Evolutionary conservation across 2,113 vertebrate genomes (phyloP), one percentile per base, ranked within the genome.

Genomic region (Epinephelus cyanopodus): DNA sequence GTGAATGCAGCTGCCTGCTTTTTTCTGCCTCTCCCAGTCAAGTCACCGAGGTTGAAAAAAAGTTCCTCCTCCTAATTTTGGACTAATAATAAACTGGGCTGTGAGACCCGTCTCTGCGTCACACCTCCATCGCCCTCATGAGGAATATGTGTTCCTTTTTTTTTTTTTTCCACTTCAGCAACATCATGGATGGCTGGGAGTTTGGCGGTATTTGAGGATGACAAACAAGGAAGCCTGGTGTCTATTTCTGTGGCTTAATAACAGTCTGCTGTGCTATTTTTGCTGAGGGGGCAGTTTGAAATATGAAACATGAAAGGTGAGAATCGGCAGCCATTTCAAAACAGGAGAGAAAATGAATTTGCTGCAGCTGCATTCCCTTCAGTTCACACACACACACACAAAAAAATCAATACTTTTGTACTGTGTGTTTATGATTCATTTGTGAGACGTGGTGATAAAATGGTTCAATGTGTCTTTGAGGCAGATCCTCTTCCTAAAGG

Each of bases 11-110:
- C 52, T 12, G 29, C 60, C 47, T 69, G 78, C 75, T 87, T 83
- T 74, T 75, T 75, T 50, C 63, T 47, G 39, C 81, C 74, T 61
- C 69, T 87, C 58, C 23, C 62, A 25, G 37, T 82, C 68, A 74
- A 87, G 86, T 84, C 77, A 70, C n/a, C 6, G 64, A 82, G 84
- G 67, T 80, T 72, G 64, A 57, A 76, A 56, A 66, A 87, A 84
- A 79, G 45, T 72, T 80, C 53, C 62, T 81, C 58, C 73, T 70
- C 37, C 84, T 87, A 83, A 81, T 82, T 89, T 87, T 29, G 53
- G 3, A 69, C 90, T 87, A 89, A 90, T 87, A 91, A 90, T 93
- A 91, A 84, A 87, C 39, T 53, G 25, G 39, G 71, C 61, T 19
- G 18, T 52, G 62, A 90, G 83, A 85, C 66, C 61, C 62, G 62